A percentile compares a stretch with the other conserved stretches of the same genome.
phyloP scores from a whole-genome alignment of 2,113 vertebrate genomes.

The Mus musculus region GRCm39 chr19:26707501-26708000 shows the following conservation, averaged over 20 bases:
- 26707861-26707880: background rate
- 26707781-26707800: background rate
- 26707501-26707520: background rate
- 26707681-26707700: background rate
- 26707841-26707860: background rate
- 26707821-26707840: background rate
- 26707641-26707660: background rate
- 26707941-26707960: constrained; percentile 39
- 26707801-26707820: background rate
- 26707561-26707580: background rate
- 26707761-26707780: background rate
- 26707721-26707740: background rate
- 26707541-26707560: background rate
- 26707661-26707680: background rate
- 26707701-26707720: background rate
- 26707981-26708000: constrained; percentile 67
- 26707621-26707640: background rate
- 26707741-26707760: background rate
- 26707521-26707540: background rate
- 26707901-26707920: background rate
- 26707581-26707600: background rate
- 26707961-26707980: constrained; percentile 54
- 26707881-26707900: background rate
- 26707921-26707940: constrained; percentile 12
- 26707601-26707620: accelerated